These are phyloP conservation scores for Eupsilia transversa DNA, from an alignment of 2,888 invertebrate species.

Conservation along the genomic window DNA sequence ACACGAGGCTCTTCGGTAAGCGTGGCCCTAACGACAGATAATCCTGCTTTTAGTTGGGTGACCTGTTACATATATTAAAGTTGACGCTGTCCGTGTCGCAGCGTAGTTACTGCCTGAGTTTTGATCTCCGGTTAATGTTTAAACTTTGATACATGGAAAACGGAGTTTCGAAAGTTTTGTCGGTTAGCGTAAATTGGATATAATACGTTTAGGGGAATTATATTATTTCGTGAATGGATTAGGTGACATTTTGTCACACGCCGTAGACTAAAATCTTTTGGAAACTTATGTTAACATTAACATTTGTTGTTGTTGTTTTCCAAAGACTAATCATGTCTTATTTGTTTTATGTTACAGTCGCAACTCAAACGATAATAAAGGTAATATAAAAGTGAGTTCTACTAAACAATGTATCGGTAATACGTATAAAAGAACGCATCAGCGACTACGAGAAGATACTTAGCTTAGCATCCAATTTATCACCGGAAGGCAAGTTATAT, in stretches of 20 bases:
- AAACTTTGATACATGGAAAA: constrained; percentile 61
- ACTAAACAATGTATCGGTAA: constrained; percentile 9
- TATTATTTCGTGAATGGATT: neutral
- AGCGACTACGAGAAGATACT: constrained; percentile 27
- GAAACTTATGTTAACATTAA: neutral
- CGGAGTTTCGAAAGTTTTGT: constrained; percentile 45
- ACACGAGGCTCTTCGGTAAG: constrained; percentile 50
- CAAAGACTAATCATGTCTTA: neutral
- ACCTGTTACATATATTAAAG: constrained; percentile 64
- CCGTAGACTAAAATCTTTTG: neutral
- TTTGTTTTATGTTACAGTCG: neutral
- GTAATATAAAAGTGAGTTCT: neutral
- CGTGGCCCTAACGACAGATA: constrained; percentile 60
- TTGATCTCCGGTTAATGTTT: constrained; percentile 57
- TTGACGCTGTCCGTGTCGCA: constrained; percentile 48
- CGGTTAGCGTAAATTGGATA: constrained; percentile 37
- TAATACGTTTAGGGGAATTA: constrained; percentile 16
- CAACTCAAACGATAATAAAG: neutral
- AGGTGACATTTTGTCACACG: neutral
- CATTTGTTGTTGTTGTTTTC: too few species aligned
- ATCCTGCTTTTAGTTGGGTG: constrained; percentile 66
- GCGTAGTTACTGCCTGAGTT: constrained; percentile 51
- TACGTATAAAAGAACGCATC: constrained; percentile 27
- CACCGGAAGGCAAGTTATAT: constrained; percentile 68
- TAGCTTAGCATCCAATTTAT: constrained; percentile 64